Evolutionary conservation across 2,888 invertebrate genomes (phyloP).

Genomic region (Calameuta pallipes): DNA sequence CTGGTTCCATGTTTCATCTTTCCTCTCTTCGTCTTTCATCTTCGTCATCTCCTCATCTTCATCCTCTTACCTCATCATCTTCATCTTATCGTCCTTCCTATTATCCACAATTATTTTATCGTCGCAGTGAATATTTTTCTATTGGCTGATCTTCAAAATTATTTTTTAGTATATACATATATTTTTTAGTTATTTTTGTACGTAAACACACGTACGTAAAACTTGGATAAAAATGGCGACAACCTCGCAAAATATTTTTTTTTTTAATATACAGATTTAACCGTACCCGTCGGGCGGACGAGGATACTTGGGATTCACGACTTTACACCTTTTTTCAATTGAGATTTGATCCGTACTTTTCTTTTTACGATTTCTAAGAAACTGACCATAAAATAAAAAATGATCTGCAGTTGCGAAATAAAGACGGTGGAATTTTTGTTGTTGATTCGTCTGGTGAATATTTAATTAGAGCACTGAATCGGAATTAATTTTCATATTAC

Average conservation of each 20-base stretch:
- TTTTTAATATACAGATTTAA: neutral
- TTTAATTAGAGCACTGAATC: neutral
- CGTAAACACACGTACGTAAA: too few relatives aligned
- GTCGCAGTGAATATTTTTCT: neutral
- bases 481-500: neutral
- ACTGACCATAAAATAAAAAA: neutral
- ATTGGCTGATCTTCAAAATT: neutral
- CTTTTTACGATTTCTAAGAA: neutral
- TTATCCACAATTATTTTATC: neutral
- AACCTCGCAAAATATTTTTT: neutral
- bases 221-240: too few relatives aligned
- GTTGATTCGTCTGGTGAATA: neutral
- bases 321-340: neutral
- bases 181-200: too few relatives aligned
- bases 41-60: slow-evolving; percentile 4
- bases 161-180: too few relatives aligned
- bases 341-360: neutral
- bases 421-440: neutral
- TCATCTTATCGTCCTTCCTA: neutral
- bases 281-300: neutral
- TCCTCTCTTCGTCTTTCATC: slow-evolving; percentile 10
- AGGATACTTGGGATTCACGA: neutral
- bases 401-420: neutral
- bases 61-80: neutral
- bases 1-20: slow-evolving; percentile 19